A percentile compares a stretch with the other conserved stretches of the same genome.
Conservation (phyloP, 2,113 vertebrate genomes). For the Otis tarda region DNA sequence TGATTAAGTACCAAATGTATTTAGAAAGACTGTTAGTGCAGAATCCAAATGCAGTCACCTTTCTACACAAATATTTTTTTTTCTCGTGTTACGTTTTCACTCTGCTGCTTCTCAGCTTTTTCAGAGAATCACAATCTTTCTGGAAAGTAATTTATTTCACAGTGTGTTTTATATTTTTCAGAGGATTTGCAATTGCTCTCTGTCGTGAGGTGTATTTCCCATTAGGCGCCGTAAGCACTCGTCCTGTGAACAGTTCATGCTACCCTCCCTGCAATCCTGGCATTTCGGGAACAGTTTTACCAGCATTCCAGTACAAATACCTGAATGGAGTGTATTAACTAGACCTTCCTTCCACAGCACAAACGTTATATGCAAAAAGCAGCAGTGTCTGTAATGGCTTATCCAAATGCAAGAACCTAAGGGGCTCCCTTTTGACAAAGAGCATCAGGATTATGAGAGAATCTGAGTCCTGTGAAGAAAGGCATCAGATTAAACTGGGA, state of each 20-base stretch:
- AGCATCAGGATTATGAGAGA: neutral
- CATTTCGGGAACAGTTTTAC: neutral
- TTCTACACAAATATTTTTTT: neutral
- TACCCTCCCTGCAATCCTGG: neutral
- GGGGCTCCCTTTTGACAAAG: neutral
- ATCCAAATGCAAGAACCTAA: neutral
- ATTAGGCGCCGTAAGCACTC: rapidly evolving
- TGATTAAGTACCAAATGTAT: no score
- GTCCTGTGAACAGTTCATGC: neutral
- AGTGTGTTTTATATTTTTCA: neutral
- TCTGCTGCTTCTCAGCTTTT: neutral
- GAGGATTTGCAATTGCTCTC: neutral
- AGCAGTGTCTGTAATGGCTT: neutral
- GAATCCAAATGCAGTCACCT: neutral
- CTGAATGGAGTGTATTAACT: neutral
- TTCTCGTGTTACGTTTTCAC: neutral
- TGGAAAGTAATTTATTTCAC: neutral
- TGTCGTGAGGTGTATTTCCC: neutral
- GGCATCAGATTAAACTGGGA: neutral
- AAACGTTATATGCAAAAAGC: neutral
- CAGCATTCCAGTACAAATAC: neutral
- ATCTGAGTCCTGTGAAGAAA: neutral
- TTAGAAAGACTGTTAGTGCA: neutral
- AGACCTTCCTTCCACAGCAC: neutral
- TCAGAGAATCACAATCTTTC: neutral